phyloP scores from a whole-genome alignment of 2,113 vertebrate genomes.

The Pseudois nayaur region DNA sequence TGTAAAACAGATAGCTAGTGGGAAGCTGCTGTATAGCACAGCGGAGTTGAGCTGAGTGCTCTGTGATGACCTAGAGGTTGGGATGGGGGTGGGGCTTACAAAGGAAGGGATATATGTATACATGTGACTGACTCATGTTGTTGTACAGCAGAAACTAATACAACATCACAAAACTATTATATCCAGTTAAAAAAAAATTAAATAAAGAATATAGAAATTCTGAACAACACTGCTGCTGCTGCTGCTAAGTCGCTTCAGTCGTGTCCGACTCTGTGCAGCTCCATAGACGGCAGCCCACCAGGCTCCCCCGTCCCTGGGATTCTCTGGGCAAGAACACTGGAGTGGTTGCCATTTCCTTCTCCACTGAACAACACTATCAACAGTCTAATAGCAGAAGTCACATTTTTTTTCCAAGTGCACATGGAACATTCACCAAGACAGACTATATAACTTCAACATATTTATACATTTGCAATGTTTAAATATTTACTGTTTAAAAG shows the following conservation, averaged over 20 bases:
- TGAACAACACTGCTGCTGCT: not conserved
- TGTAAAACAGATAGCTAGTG: not conserved
- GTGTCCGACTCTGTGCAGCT: no score
- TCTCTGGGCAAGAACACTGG: no score
- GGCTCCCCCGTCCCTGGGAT: no score
- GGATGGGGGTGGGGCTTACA: not conserved
- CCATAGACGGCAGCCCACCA: no score
- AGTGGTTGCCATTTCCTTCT: no score
- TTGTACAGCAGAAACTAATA: not conserved
- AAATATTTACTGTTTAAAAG: not conserved
- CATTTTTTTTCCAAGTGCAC: not conserved
- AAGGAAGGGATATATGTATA: not conserved
- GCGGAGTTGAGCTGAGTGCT: not conserved
- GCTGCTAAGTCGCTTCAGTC: no score
- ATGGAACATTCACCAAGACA: not conserved
- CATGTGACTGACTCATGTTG: not conserved
- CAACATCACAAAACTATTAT: not conserved
- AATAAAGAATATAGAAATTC: not conserved
- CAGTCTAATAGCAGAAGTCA: not conserved
- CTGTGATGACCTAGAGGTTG: not conserved
- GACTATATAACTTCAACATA: not conserved
- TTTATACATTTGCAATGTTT: not conserved
- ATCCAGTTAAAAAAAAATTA: not conserved
- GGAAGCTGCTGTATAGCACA: not conserved
- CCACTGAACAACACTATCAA: not conserved